These are phyloP conservation scores for Intellagama lesueurii DNA, from an alignment of 2,797 vertebrate genomes.

Conservation along the genomic window DNA sequence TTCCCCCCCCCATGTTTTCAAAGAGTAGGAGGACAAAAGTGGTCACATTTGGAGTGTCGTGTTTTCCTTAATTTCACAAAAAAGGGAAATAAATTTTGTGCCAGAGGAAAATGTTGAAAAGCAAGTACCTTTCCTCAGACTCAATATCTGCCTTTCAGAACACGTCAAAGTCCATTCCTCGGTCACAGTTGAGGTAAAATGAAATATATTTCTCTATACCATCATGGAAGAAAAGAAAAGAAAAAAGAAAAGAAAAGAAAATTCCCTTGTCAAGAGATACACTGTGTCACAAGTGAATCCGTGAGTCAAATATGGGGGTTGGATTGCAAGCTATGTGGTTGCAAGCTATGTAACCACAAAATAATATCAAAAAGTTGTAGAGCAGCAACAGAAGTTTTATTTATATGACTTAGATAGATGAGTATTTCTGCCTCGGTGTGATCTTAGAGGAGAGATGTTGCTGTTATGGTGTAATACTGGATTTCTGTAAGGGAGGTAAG, in stretches of 20 bases:
- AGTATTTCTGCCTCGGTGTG: background rate
- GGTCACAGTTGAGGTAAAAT: background rate
- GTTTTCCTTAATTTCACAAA: conserved; percentile 8
- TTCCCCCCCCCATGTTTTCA: background rate
- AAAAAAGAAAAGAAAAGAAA: fast-evolving
- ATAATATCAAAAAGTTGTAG: background rate
- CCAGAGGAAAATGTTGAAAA: conserved; percentile 18
- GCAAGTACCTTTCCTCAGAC: conserved; percentile 5
- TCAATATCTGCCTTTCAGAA: background rate
- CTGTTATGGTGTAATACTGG: background rate
- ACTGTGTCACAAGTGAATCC: background rate
- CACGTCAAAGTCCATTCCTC: conserved; percentile 2
- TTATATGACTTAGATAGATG: too few relatives aligned
- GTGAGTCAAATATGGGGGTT: background rate
- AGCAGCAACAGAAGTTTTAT: background rate
- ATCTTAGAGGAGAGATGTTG: background rate
- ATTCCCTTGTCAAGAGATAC: background rate
- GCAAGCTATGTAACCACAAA: background rate
- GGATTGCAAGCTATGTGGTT: background rate
- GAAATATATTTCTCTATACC: background rate
- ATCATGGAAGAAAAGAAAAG: background rate
- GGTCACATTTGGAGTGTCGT: conserved; percentile 1
- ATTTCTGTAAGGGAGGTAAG: background rate
- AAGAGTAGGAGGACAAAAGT: conserved; percentile 9
- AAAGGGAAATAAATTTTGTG: conserved; percentile 13